Base-by-base conservation (phyloP, 2,797 vertebrate genomes). In the Notolepis coatsorum region DNA sequence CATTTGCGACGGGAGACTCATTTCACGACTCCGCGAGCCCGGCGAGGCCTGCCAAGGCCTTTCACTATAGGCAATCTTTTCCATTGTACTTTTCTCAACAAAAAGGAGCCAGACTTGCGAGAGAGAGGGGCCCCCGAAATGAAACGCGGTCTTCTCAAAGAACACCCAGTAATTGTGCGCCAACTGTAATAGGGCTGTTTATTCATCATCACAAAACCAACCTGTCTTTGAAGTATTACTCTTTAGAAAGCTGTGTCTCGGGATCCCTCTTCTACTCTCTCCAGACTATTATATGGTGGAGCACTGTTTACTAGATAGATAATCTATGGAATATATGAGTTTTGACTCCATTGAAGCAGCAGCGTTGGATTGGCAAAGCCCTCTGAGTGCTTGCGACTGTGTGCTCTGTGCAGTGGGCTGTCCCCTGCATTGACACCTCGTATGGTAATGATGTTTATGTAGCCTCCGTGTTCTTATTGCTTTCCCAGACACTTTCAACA, bases 171-270 rank as follows among this genome's bases (percentile, higher is more conserved):
- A 52, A 41, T 61, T 55, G 50, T 33, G 55, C 35, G 50, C 18
- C 42, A 24, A 12, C 27, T 24, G 61, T 30, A 42, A 58, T 39
- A 42, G 52, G 49, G 62, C 33, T 57, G 80, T 77, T 80, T 73
- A 80, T 84, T 68, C 61, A 31, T 79, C 65, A 85, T 75, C 75
- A 76, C 80, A 46, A 70, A 28, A 68, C 70, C 57, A 63, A 68
- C 62, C 57, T 23, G 50, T 43, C 53, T 33, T 48, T 39, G 38
- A 48, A 60, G 65, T 77, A 80, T 80, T 56, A 76, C 78, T 66
- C 63, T 50, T 68, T 73, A 45, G 5, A 65, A 67, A 49, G 52
- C 53, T 59, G 13, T 27, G 10, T 46, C 20, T 27, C 13, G 12
- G 43, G 13, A 24, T 24, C 15, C 45, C 24, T 24, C 9, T 25